These are phyloP conservation scores for Ispidina picta DNA, from an alignment of 2,797 vertebrate species.

Conservation along the genomic window DNA sequence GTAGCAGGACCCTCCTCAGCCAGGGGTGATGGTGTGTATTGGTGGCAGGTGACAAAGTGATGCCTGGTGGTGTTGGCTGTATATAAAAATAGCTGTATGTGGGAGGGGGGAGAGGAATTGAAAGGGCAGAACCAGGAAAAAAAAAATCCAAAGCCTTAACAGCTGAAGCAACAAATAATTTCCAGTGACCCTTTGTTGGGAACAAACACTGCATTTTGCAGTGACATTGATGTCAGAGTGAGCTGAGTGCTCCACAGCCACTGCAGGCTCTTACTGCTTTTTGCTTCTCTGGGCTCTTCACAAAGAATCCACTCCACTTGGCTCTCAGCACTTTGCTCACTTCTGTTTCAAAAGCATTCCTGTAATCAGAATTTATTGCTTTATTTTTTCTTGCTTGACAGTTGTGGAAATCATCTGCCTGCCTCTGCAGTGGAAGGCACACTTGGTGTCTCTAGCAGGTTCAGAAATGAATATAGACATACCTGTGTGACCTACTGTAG, in stretches of 20 bases:
- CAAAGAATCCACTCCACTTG: background rate
- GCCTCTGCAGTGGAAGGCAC: background rate
- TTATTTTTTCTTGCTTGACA: background rate
- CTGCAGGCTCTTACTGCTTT: background rate
- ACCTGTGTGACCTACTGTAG: background rate
- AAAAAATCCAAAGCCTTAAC: background rate
- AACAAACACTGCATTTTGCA: background rate
- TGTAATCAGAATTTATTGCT: background rate
- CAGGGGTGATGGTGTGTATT: background rate
- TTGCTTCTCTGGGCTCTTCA: background rate
- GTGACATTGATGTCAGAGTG: background rate
- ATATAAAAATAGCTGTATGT: constrained; percentile 3
- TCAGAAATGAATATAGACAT: background rate
- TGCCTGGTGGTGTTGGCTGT: background rate
- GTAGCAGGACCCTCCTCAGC: background rate
- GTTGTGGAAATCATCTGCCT: background rate
- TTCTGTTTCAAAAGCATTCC: background rate
- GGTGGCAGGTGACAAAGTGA: constrained; percentile 22
- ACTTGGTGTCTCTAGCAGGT: background rate
- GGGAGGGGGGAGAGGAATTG: background rate
- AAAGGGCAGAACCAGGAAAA: constrained; percentile 10
- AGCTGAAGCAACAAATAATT: constrained; percentile 49
- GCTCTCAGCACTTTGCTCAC: background rate
- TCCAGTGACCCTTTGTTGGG: background rate
- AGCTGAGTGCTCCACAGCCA: background rate